Base-by-base conservation (phyloP, 2,797 vertebrate species). In the Lithobates sylvaticus region DNA sequence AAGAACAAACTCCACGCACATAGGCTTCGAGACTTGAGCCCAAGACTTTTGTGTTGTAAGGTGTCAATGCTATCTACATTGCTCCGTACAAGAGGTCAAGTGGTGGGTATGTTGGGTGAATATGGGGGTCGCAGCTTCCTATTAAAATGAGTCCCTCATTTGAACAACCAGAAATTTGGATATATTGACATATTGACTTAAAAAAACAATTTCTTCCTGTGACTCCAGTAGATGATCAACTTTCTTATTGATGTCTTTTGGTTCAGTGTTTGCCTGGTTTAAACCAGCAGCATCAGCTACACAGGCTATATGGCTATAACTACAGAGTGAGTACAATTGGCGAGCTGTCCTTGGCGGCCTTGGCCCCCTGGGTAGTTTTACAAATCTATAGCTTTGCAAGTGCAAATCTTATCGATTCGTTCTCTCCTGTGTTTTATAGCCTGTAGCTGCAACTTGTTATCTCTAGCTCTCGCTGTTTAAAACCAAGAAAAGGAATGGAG, bases 331-430 rank as follows among this genome's bases (percentile, higher is more conserved):
- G 29, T 32, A 26, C 65, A 23, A 70, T 39, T 26, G 42, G 64
- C 36, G 34, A 69, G 82, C 44, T 39, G n/a, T 70, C 47, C 68
- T 61, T 75, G 29, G 50, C 34, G 32, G 67, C 34, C 67, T 26
- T 39, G 47, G 21, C 61, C 69, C 79, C 54, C 34, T n/a, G 76
- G 44, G 47, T 72, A 36, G 18, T 32, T 39, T 39, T 71, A 44
- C 83, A 84, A 72, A 72, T 78, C 76, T 85, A 50, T 73, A 47
- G 36, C 76, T 73, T 85, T 73, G 39, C 74, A 85, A 85, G 58
- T 79, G 69, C 27, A 65, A 78, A 72, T 78, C 69, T 78, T 65
- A 78, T 85, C 36, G 76, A 73, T 68, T 85, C 50, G 50, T 85
- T 67, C 23, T 71, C 65, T 39, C 16, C 34, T 13, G 32, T 29